phyloP scores from a whole-genome alignment of 1,140 invertebrate genomes.

The Camponotus floridanus region DNA sequence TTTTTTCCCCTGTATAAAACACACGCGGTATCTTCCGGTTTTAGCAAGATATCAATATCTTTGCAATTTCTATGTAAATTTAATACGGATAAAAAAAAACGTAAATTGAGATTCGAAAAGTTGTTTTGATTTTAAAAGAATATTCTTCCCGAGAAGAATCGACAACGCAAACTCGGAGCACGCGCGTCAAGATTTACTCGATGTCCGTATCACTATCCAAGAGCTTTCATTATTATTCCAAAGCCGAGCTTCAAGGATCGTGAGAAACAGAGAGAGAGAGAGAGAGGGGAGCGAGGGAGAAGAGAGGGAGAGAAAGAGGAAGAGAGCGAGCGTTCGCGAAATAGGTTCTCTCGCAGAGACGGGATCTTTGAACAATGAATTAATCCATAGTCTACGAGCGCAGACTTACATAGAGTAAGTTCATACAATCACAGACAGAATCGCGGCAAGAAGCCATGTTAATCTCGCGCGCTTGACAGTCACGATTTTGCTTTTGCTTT shows the following conservation, averaged over 20 bases:
- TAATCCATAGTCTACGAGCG: slow-evolving; percentile 50
- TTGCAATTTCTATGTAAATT: slow-evolving; percentile 34
- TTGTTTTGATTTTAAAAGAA: background rate
- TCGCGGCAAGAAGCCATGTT: slow-evolving; percentile 60
- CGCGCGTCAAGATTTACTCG: slow-evolving; percentile 13
- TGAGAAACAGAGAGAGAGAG: background rate
- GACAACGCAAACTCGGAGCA: background rate
- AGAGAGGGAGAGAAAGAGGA: background rate
- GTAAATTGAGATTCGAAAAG: background rate
- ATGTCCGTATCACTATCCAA: slow-evolving; percentile 21
- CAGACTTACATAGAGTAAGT: slow-evolving; percentile 46
- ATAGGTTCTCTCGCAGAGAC: background rate
- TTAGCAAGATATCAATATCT: background rate
- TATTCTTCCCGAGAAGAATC: background rate
- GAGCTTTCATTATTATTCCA: slow-evolving; percentile 32
- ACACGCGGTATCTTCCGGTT: background rate
- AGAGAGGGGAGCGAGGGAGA: background rate
- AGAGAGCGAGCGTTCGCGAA: background rate
- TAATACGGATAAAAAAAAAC: background rate
- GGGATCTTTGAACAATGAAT: slow-evolving; percentile 55
- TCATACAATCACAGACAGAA: slow-evolving; percentile 43
- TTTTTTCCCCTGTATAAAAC: background rate
- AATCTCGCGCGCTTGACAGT: slow-evolving; percentile 48
- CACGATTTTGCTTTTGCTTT: slow-evolving; percentile 16
- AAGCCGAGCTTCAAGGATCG: slow-evolving; percentile 24